Conservation (phyloP, 2,797 vertebrate genomes). For the Psittacula derbiana region DNA sequence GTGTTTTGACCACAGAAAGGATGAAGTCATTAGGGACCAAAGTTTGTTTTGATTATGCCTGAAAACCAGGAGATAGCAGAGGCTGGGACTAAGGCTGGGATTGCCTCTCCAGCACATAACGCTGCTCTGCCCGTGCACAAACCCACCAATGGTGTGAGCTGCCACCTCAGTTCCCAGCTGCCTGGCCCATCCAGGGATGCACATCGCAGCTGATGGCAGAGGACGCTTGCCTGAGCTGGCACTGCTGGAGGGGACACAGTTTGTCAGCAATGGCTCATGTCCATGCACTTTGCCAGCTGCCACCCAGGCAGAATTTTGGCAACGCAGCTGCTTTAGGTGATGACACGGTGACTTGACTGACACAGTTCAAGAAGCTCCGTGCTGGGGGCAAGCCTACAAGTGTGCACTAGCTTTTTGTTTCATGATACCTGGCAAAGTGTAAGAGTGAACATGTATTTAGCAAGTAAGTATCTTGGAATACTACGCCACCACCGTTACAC, state of each 20-base stretch:
- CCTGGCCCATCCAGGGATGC: background rate
- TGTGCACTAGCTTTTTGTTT: background rate
- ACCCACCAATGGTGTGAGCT: fast-evolving
- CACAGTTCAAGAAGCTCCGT: background rate
- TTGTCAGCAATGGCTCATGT: fast-evolving
- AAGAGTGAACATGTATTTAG: background rate
- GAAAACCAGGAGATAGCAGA: background rate
- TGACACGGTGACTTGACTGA: background rate
- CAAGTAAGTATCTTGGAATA: background rate
- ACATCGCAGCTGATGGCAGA: fast-evolving
- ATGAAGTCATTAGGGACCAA: background rate
- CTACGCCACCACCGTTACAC: background rate
- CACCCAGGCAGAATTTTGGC: background rate
- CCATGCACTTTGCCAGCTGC: background rate
- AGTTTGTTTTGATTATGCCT: background rate
- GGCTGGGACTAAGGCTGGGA: background rate
- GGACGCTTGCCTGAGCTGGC: background rate
- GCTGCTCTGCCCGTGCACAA: background rate
- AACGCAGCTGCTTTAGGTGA: background rate
- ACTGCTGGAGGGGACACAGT: background rate
- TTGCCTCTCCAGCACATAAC: background rate
- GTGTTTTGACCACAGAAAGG: background rate
- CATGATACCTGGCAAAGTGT: background rate
- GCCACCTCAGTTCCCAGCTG: fast-evolving
- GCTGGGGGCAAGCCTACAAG: background rate